These are phyloP conservation scores for Drosophila buzzatii DNA, from an alignment of 2,888 invertebrate species.

Conservation along the genomic window DNA sequence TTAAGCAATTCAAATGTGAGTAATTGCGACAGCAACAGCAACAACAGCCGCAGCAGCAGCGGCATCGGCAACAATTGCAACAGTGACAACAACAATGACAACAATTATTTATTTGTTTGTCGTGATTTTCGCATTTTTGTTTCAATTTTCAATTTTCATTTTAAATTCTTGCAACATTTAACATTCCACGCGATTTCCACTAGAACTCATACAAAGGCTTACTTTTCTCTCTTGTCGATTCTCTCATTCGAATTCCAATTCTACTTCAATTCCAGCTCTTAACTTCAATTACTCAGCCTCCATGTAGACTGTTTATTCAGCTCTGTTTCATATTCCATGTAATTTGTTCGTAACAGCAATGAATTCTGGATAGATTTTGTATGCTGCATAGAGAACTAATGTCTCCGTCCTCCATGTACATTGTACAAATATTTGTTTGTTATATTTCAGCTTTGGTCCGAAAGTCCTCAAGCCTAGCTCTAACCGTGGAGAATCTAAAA, in stretches of 20 bases:
- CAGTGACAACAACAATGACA: conserved; percentile 18
- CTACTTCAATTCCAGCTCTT: neutral
- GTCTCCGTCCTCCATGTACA: too few relatives aligned
- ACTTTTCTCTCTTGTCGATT: too few relatives aligned
- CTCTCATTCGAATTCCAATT: neutral
- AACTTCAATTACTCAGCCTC: neutral
- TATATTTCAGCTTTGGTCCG: too few relatives aligned
- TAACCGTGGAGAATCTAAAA: too few relatives aligned
- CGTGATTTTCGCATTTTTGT: conserved; percentile 16
- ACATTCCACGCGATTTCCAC: neutral
- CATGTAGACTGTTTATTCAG: neutral
- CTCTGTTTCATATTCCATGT: neutral
- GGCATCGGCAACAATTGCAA: conserved; percentile 6
- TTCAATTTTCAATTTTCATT: conserved; percentile 18
- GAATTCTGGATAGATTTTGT: neutral
- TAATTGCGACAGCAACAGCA: conserved; percentile 36
- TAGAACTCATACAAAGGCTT: too few relatives aligned
- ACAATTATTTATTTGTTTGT: conserved; percentile 38
- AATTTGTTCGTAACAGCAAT: neutral
- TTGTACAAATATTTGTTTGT: too few relatives aligned
- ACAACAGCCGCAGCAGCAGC: conserved; percentile 7
- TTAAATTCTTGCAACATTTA: conserved; percentile 1
- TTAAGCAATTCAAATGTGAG: conserved; percentile 39
- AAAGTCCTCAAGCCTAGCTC: too few relatives aligned
- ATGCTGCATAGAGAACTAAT: too few relatives aligned